Evolutionary conservation across 37 sponge, comb jelly and placozoan genomes (phyloP), one percentile per base, ranked within the genome.

Genomic region (Bolinopsis microptera): DNA sequence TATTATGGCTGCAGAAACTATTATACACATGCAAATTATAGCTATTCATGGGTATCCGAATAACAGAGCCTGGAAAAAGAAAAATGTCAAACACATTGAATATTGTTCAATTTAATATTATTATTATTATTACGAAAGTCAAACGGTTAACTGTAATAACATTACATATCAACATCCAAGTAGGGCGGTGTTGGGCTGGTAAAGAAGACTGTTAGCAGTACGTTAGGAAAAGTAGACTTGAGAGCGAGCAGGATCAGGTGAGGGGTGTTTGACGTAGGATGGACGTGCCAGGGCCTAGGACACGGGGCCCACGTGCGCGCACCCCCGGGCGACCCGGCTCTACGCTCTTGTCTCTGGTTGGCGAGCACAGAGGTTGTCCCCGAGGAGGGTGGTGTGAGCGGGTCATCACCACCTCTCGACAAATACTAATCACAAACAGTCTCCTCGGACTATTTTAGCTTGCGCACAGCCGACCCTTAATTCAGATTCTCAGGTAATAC

Each of bases 401-500:
- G n/a, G 61, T 48, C 80, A 32, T 27, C 80, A 77, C 80, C 1
- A 34, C 0, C 80, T 18, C 13, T 36, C 1, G 21, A 77, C 80
- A 72, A 34, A 32, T 77, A 77, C 80, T 3, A 22, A 77, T 32
- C 80, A 32, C 80, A 77, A 1, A 77, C 80, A 35, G 37, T 13
- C 32, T 30, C 33, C 27, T 22, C 80, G 33, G 33, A 77, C n/a
- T 32, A 77, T 77, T 77, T 27, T 77, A 77, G 80, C 80, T 77
- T 39, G 90, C 24, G 90, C 34, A 48, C 38, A 41, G 61, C 22
- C 61, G 34, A 93, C 16, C 61, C 28, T 94, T 96, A 98, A 86
- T 98, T 98, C 97, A 98, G 83, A 98, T 96, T 83, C 96, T 97
- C 68, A 98, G 95, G 86, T 96, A 96, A 69, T 96, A 96, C 94